Evolutionary conservation across 2,888 invertebrate genomes (phyloP).

Genomic region (Lepidocyrtoides sp.): DNA sequence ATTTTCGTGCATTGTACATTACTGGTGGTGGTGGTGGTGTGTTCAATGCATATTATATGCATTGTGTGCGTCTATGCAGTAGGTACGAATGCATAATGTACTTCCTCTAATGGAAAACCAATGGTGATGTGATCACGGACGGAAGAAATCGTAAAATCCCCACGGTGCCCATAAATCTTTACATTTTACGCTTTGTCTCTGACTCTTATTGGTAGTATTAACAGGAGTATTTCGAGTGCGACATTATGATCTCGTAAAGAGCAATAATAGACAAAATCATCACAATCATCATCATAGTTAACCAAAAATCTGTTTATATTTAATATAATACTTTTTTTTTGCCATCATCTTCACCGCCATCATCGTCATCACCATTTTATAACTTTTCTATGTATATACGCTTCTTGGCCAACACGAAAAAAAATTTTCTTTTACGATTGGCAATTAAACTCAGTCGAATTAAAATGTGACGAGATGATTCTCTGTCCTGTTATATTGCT

Average conservation of each 20-base stretch:
- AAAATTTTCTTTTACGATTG: neutral
- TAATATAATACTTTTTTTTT: no score
- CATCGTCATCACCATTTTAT: neutral
- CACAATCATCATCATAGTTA: neutral
- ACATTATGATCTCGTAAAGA: neutral
- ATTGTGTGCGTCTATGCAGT: neutral
- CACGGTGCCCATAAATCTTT: slow-evolving; percentile 44
- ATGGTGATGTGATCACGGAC: slow-evolving; percentile 12
- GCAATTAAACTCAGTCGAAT: neutral
- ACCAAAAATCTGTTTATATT: neutral
- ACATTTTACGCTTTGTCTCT: slow-evolving; percentile 28
- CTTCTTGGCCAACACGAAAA: neutral
- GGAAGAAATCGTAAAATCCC: slow-evolving; percentile 58
- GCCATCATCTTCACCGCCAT: neutral
- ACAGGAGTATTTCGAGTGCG: neutral
- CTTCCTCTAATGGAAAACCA: slow-evolving; percentile 4
- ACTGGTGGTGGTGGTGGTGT: neutral
- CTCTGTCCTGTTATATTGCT: neutral
- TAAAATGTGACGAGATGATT: neutral
- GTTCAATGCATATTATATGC: neutral
- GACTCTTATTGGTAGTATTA: slow-evolving; percentile 18
- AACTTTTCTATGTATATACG: no score
- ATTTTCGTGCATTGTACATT: neutral
- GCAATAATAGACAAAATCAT: neutral
- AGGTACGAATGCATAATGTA: neutral